Evolutionary conservation across 2,888 invertebrate species (phyloP), one percentile per base, ranked within the genome.

Genomic region (Octodonta nipae): DNA sequence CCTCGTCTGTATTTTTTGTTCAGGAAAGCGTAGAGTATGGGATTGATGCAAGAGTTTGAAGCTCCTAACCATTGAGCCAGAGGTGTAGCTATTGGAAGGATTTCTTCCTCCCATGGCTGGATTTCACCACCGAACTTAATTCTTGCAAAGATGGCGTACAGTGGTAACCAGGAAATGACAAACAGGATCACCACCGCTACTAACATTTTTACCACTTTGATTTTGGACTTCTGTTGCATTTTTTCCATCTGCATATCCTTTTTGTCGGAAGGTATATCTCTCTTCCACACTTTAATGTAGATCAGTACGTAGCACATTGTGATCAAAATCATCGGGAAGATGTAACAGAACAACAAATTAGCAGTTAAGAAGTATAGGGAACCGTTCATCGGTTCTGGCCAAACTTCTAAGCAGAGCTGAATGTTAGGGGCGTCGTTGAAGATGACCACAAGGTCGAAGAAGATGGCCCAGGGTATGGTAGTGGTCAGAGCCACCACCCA

Each of bases 11-110:
- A 93, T 60, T 92, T 91, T 58, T 86, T 86, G 63, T 92, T 92
- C 65, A 92, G 89, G 65, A 89, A 91, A 2, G 89, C 88, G 60
- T 92, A 91, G 35, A 93, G 69, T 40, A 93, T 80, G 1, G 92
- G 92, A 62, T 93, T 93, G 54, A 92, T 89, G 69, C 91, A 91
- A 12, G 88, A 88, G 61, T 93, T 93, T 11, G 89, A 87, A 0
- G 88, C 79, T 2, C 92, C 92, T 28, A 93, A 66, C 87, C 86
- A 88, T 58, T 87, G 91, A 4, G 86, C 89, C 30, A 92, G 71
- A 3, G 92, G 92, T 11, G 85, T 83, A 2, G 82, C 78, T 12
- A 83, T 74, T 27, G 78, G 79, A 20, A 86, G 67, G 37, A 84
- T 68, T 44, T 84, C 82, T 50, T 84, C 83, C 51, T 81, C 86